phyloP scores from a whole-genome alignment of 2,797 vertebrate species.

The Champsocephalus esox region DNA sequence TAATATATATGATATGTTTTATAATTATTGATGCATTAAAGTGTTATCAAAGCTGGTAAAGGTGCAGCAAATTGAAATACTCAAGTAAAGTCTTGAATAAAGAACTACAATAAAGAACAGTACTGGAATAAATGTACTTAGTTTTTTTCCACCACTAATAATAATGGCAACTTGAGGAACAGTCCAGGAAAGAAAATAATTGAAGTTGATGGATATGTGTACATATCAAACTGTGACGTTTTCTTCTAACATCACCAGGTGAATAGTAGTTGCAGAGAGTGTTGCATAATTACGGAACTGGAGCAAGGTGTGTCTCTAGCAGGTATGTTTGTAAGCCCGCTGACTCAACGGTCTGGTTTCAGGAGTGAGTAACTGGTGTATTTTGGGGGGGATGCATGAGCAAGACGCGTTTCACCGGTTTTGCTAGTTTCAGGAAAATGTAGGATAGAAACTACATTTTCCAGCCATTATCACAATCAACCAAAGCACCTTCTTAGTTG shows the following conservation, averaged over 20 bases:
- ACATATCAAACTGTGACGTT: neutral
- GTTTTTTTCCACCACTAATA: no score
- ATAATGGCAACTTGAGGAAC: neutral
- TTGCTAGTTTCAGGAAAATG: slow-evolving; percentile 58
- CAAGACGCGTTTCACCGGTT: slow-evolving; percentile 67
- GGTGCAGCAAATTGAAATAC: no score
- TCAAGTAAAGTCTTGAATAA: no score
- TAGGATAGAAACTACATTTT: neutral
- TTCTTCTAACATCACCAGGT: neutral
- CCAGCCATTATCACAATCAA: neutral
- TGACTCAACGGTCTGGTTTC: slow-evolving; percentile 67
- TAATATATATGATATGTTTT: no score
- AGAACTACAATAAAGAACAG: no score
- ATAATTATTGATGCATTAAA: no score
- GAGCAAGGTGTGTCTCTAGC: slow-evolving; percentile 74
- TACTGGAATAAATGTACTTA: no score
- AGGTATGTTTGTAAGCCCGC: slow-evolving; percentile 59
- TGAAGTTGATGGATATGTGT: neutral
- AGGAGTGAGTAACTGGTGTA: slow-evolving; percentile 46
- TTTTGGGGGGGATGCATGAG: slow-evolving; percentile 27
- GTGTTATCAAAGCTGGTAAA: no score
- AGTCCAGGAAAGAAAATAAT: neutral
- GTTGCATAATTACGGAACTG: slow-evolving; percentile 60
- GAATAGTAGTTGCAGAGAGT: slow-evolving; percentile 8
- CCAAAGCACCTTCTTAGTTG: neutral